These are phyloP conservation scores for Vulpes ferrilata DNA, from an alignment of 2,113 vertebrate genomes.

Conservation along the genomic window DNA sequence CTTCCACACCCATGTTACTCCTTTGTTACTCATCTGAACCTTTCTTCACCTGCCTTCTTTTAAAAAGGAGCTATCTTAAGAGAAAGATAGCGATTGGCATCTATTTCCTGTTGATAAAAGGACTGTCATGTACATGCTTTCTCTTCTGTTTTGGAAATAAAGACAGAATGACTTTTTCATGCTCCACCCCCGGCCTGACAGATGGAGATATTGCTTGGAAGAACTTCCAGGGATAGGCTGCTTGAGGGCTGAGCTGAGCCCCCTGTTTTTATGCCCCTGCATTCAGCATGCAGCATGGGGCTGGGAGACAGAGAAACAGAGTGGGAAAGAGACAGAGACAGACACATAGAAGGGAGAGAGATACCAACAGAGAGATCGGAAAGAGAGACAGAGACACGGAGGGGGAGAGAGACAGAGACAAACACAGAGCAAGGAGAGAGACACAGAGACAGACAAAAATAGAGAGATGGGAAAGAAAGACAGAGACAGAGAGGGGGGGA, in stretches of 20 bases:
- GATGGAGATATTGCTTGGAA: background rate
- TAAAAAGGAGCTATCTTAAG: background rate
- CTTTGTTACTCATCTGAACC: background rate
- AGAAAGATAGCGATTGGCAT: background rate
- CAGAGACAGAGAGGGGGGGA: background rate
- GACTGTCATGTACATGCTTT: too few relatives aligned
- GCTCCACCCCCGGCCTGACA: background rate
- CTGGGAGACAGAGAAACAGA: background rate
- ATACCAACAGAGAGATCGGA: too few relatives aligned
- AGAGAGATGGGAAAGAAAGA: background rate
- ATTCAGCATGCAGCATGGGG: background rate
- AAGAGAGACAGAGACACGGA: too few relatives aligned
- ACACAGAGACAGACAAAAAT: background rate
- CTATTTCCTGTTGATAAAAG: background rate
- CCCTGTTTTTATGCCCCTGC: too few relatives aligned
- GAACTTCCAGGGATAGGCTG: background rate
- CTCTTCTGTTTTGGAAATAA: background rate
- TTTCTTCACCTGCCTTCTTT: background rate
- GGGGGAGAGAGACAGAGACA: background rate
- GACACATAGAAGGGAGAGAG: background rate
- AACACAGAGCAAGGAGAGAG: background rate
- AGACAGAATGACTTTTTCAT: background rate
- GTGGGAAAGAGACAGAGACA: background rate
- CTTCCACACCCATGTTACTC: accelerated
- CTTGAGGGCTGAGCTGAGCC: background rate